Base-by-base conservation (phyloP, 1,140 invertebrate species). In the Sitodiplosis mosellana region DNA sequence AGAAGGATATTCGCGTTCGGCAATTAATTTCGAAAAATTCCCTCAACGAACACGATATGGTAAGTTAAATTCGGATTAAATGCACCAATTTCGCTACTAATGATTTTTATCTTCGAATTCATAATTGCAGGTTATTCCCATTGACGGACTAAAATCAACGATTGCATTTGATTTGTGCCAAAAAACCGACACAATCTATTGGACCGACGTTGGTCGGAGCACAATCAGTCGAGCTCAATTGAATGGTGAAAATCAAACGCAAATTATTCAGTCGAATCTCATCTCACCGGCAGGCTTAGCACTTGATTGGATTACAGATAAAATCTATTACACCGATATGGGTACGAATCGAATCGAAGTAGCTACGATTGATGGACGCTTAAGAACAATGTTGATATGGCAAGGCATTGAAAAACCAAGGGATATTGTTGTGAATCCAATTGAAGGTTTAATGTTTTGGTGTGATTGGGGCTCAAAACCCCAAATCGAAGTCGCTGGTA, bases 241-340 rank as follows among this genome's bases (percentile, higher is more conserved):
- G 22, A 85, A 89, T 61, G 86, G 86, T 14, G 78, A 76, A 46
- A 68, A 77, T 53, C 83, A 88, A 59, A 65, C 69, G 15, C 65
- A 74, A 33, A 72, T 85, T 10, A 72, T 87, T 1, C 54, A 58
- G 37, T 56, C 61, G 0, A 62, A 63, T 49, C 33, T 66, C 1
- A 78, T 75, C 53, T 77, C 75, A 12, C 83, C 83, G 1, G 78
- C 80, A 38, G 81, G 81, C 2, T 56, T 91, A 37, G 85, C 86
- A 2, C 73, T 86, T 27, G 88, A 92, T 58, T 91, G 87, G 87
- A 67, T 88, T 5, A 85, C 81, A 0, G 71, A 80, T 17, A 90
- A 91, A 61, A 57, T 92, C 0, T 94, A 92, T 57, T 92, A 87
- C 87, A 87, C 85, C 0, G 88, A 92, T 59, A 76, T 79, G 20